Conservation (phyloP, 2,888 invertebrate species). For the Cacoxenus indagator region DNA sequence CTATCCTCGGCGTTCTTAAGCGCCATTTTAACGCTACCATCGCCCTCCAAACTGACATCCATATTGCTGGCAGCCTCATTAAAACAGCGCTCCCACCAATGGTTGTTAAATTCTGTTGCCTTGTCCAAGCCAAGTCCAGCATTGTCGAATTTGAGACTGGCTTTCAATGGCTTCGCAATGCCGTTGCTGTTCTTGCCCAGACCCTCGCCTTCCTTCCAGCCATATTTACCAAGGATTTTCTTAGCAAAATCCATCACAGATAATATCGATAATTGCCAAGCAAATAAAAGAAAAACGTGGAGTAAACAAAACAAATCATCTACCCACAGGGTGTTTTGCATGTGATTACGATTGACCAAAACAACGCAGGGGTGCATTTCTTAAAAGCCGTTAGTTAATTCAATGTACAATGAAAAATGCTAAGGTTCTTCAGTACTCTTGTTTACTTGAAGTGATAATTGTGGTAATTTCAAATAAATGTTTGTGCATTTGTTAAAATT, state of each 20-base stretch:
- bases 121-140: slow-evolving; percentile 84
- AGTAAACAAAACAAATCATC: background rate
- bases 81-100: slow-evolving; percentile 88
- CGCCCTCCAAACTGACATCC: slow-evolving; percentile 69
- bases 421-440: too few relatives aligned
- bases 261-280: background rate
- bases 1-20: slow-evolving; percentile 56
- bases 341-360: background rate
- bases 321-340: background rate
- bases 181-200: slow-evolving; percentile 86
- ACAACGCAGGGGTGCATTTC: background rate
- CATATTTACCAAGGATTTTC: slow-evolving; percentile 66
- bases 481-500: too few relatives aligned
- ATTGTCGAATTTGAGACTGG: slow-evolving; percentile 84
- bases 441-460: too few relatives aligned
- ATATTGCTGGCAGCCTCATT: slow-evolving; percentile 82
- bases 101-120: slow-evolving; percentile 81
- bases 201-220: slow-evolving; percentile 74
- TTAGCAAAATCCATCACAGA: slow-evolving; percentile 65
- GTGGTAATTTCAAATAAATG: too few relatives aligned
- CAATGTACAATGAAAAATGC: too few relatives aligned
- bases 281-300: slow-evolving; percentile 23
- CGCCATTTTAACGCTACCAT: slow-evolving; percentile 52
- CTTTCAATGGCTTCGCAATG: slow-evolving; percentile 82
- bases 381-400: too few relatives aligned